Conservation (phyloP, 2,113 vertebrate species). For the Dendropsophus ebraccatus region DNA sequence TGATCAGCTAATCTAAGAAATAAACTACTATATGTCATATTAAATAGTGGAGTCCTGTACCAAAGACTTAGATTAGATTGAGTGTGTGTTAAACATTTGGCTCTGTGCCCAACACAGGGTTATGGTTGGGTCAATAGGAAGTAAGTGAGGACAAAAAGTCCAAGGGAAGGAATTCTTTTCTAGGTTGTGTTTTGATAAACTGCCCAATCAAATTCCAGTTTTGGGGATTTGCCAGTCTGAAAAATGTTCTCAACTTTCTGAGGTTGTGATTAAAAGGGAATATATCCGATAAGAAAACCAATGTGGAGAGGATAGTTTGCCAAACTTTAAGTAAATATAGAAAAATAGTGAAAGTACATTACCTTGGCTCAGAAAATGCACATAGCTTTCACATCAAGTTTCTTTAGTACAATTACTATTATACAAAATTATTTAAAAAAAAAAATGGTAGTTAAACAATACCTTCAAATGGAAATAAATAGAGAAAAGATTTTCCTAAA, state of each 20-base stretch:
- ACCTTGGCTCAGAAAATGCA: too few species aligned
- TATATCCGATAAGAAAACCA: constrained; percentile 57
- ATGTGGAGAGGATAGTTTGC: background rate
- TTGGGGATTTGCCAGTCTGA: constrained; percentile 69
- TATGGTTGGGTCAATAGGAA: constrained; percentile 81
- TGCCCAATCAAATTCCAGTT: constrained; percentile 71
- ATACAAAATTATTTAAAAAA: too few species aligned
- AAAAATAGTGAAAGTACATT: too few species aligned
- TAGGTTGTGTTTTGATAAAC: constrained; percentile 74
- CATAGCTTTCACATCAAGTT: background rate
- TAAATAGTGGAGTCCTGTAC: background rate
- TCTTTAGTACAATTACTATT: background rate
- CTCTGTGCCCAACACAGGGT: constrained; percentile 68
- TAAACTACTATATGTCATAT: background rate
- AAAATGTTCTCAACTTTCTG: constrained; percentile 67
- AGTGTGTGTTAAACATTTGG: constrained; percentile 70
- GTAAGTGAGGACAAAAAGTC: constrained; percentile 82
- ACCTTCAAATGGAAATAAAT: too few species aligned
- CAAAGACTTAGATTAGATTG: constrained; percentile 65
- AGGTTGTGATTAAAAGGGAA: constrained; percentile 67
- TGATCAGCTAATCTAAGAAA: background rate
- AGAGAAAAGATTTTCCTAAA: too few species aligned
- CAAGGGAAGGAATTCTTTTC: constrained; percentile 77
- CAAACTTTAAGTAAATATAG: background rate
- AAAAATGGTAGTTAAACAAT: too few species aligned